Evolutionary conservation across 1,140 invertebrate species (phyloP).

Genomic region (Anoplolepis gracilipes): DNA sequence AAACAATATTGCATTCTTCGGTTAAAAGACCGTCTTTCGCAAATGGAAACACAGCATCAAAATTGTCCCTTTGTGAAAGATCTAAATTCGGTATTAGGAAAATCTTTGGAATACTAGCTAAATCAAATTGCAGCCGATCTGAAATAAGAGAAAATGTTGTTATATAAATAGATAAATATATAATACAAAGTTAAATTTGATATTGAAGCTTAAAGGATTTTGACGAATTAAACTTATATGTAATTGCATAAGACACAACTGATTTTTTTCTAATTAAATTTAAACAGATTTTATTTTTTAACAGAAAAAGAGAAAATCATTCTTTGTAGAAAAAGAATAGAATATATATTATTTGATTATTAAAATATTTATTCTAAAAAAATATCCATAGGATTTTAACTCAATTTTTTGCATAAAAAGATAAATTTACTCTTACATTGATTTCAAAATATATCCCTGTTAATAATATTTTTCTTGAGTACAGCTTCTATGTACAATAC

Average conservation of each 20-base stretch:
- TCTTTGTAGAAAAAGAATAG: not conserved
- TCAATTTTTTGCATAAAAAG: not conserved
- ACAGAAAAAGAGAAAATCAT: not conserved
- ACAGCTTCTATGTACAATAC: not conserved
- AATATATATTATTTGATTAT: not conserved
- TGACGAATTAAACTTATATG: not conserved
- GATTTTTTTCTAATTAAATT: too few relatives aligned
- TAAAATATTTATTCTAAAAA: not conserved
- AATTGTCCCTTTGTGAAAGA: constrained; percentile 93
- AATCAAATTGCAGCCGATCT: constrained; percentile 86
- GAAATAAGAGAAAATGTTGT: constrained; percentile 65
- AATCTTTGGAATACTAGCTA: constrained; percentile 92
- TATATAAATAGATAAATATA: not conserved
- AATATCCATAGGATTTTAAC: not conserved
- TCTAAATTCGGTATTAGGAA: constrained; percentile 94
- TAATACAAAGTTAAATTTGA: not conserved
- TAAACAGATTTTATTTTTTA: not conserved
- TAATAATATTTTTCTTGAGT: not conserved
- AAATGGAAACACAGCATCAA: constrained; percentile 94
- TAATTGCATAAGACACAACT: not conserved
- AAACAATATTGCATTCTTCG: constrained; percentile 76
- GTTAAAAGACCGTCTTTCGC: constrained; percentile 81
- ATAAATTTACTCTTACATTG: not conserved
- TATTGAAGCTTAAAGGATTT: not conserved
- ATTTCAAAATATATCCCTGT: not conserved